A percentile compares a stretch with the other conserved stretches of the same genome.
Evolutionary conservation across 2,888 invertebrate species (phyloP).

Genomic region (Metellina segmentata): DNA sequence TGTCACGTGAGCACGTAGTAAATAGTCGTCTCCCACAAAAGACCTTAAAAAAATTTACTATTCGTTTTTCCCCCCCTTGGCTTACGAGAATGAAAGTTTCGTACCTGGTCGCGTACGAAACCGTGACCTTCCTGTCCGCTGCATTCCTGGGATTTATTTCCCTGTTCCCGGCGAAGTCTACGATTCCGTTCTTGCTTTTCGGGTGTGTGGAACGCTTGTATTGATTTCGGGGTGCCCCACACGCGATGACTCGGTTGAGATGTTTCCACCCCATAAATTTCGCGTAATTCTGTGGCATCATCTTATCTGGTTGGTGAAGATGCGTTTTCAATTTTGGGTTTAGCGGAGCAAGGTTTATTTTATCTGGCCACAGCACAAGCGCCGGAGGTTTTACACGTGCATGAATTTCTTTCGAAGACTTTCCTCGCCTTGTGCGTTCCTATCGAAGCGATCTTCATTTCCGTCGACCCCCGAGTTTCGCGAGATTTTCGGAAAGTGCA

Average conservation of each 20-base stretch:
- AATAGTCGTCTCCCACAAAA: conserved; percentile 54
- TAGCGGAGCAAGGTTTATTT: too few relatives aligned
- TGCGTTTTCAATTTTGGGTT: background rate
- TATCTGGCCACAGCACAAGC: too few relatives aligned
- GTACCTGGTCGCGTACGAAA: background rate
- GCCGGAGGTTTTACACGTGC: too few relatives aligned
- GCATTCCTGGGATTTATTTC: background rate
- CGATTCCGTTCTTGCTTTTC: background rate
- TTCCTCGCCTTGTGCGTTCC: too few relatives aligned
- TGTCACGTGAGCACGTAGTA: conserved; percentile 72
- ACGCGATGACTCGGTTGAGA: too few relatives aligned
- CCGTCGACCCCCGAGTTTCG: too few relatives aligned
- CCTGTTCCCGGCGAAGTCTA: background rate
- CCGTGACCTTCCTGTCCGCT: background rate
- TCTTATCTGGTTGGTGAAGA: background rate
- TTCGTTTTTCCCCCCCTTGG: background rate
- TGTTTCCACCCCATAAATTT: background rate
- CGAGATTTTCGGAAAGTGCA: too few relatives aligned
- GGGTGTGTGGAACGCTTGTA: background rate
- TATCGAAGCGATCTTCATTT: too few relatives aligned
- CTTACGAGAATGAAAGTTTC: background rate
- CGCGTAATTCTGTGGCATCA: background rate
- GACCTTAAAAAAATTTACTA: conserved; percentile 17
- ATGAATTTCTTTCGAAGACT: too few relatives aligned
- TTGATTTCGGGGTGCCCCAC: background rate